Evolutionary conservation across 2,888 invertebrate species (phyloP), one percentile per base, ranked within the genome.

Genomic region (Dasypolia templi): DNA sequence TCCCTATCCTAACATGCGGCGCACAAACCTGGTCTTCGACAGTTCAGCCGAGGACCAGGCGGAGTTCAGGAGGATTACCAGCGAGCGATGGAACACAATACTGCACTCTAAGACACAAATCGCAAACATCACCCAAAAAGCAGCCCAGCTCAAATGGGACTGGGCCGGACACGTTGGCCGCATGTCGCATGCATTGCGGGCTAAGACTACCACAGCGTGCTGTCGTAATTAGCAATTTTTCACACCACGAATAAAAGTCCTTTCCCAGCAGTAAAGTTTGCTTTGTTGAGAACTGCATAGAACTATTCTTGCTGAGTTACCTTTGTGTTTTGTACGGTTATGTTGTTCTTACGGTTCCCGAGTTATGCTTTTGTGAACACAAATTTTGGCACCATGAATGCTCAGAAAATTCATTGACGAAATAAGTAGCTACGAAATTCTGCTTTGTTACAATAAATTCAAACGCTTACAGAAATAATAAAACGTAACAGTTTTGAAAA

Each of bases 401-500:
- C 26, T 26, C 32, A 59, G 59, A 59, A 77, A 72, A 32, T 64
- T 53, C 62, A n/a, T 32, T 58, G 19, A 63, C 67, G 49, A 35
- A 77, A 71, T 61, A 42, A 46, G 51, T 49, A 49, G 1, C 22
- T 58, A 19, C 14, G 32, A 63, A 70, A 66, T 71, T 53, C n/a
- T 32, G 4, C 39, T 55, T 49, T 11, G 53, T 68, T 55, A 17
- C 53, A 58, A 39, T 32, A 62, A 81, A 75, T 22, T 56, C 12
- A 71, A 77, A 68, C 61, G 69, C 39, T 56, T 53, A 19, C 56
- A 56, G 19, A 61, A 68, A 68, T 61, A 26, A 5, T 19, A 5
- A 78, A 59, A 44, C 22, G n/a, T 1, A 64, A 35, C 42, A 51
- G 49, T 56, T 61, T 61, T 55, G 6, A 59, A 59, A 64, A 51